These are phyloP conservation scores for Lamprologus lemairii DNA, from an alignment of 2,113 vertebrate species.

Conservation along the genomic window DNA sequence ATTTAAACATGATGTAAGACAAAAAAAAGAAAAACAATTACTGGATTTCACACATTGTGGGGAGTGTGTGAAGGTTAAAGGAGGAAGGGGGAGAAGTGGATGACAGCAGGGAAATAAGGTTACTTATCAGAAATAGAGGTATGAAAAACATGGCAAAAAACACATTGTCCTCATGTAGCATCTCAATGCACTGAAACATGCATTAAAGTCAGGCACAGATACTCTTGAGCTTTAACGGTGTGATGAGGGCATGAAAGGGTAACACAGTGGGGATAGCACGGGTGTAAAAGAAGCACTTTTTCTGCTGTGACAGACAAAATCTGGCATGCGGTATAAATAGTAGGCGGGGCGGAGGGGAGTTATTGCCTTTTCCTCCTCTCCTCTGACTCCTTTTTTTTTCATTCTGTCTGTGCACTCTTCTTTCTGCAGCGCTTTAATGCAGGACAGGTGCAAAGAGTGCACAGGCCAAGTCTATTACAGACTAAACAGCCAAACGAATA, in stretches of 20 bases:
- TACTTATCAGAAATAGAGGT: conserved; percentile 3
- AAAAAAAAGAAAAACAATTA: background rate
- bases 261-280: conserved; percentile 1
- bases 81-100: background rate
- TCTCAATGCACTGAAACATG: background rate
- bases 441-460: conserved; percentile 40
- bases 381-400: background rate
- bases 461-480: conserved; percentile 33
- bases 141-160: conserved; percentile 23
- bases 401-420: background rate
- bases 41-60: background rate
- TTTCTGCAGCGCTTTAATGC: conserved; percentile 10
- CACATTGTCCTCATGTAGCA: background rate
- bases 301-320: conserved; percentile 53
- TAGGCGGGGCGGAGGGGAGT: background rate
- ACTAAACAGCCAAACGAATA: conserved; percentile 2
- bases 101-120: conserved; percentile 30
- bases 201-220: background rate
- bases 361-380: background rate
- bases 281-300: conserved; percentile 44
- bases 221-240: conserved; percentile 42
- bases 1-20: background rate
- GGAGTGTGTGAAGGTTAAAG: conserved; percentile 4
- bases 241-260: conserved; percentile 20
- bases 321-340: conserved; percentile 18